Base-by-base conservation (phyloP, 2,113 vertebrate species). In the Rana temporaria region DNA sequence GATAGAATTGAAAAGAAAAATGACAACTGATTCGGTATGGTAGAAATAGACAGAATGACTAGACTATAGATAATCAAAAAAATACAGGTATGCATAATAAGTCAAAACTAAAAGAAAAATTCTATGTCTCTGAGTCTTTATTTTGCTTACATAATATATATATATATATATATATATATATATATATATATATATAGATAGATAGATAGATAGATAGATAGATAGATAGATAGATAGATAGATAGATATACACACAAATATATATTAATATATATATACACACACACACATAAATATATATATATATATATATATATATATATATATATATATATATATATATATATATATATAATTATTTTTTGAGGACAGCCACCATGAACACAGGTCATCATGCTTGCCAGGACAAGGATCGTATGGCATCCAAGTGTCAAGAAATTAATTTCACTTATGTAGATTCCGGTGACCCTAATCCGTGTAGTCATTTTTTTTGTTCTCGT, bases 381-480 rank as follows among this genome's bases (percentile, higher is more conserved):
- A 20, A 20, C 65, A 68, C 32, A 20, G 20, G 65, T 17, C 24
- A 42, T 5, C 14, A 22, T 16, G 42, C 42, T 17, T 20, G 55
- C 22, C 11, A 24, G 20, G 12, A 30, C 16, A 32, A 18, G 24
- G 14, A 81, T 8, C 24, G 66, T 57, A 60, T 66, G 19, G 11
- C 17, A 32, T 6, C 59, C 59, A 55, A 64, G 67, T 81, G 73
- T 79, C 67, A 11, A 9, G 20, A 70, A n/a, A 0, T 0, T 30
- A 53, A 59, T 62, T 84, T 22, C 57, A 55, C 14, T 0, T 5
- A 19, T 70, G 67, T 85, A 72, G 79, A 73, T 65, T 32, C 15
- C 62, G 80, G 67, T 26, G 73, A 65, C n/a, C 53, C 67, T 4
- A 1, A 65, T 78, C 74, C 81, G 85, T 75, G 60, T 75, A 52